These are phyloP conservation scores for Fregata magnificens DNA, from an alignment of 2,113 vertebrate genomes.

Conservation along the genomic window DNA sequence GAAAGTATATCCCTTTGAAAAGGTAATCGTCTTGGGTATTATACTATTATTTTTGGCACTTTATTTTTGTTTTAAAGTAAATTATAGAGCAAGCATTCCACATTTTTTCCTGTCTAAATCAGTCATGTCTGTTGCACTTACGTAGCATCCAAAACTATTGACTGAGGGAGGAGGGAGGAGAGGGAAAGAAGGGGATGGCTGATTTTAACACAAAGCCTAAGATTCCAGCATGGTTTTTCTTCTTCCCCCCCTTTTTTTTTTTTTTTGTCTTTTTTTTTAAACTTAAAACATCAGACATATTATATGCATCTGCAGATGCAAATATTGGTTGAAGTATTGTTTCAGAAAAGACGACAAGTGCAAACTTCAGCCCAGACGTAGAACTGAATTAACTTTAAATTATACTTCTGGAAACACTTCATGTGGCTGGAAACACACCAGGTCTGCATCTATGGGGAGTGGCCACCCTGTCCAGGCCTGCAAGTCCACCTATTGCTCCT, in stretches of 20 bases:
- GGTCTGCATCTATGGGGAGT: neutral
- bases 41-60: neutral
- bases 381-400: neutral
- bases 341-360: neutral
- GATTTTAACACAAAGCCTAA: neutral
- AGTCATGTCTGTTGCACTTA: neutral
- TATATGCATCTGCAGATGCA: neutral
- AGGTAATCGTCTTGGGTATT: neutral
- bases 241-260: no score
- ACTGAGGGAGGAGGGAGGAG: neutral
- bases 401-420: neutral
- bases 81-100: neutral
- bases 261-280: neutral
- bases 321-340: neutral
- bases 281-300: neutral
- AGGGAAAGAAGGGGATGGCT: neutral
- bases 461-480: neutral
- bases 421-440: neutral
- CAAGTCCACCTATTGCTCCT: neutral
- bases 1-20: neutral
- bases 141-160: neutral
- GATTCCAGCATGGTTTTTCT: neutral
- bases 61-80: slow-evolving; percentile 21
- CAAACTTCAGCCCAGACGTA: neutral
- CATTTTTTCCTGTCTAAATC: neutral